Percentiles rank a stretch among this genome's conserved stretches.
Conservation (phyloP, 2,888 invertebrate species). For the Caenorhabditis plicata region DNA sequence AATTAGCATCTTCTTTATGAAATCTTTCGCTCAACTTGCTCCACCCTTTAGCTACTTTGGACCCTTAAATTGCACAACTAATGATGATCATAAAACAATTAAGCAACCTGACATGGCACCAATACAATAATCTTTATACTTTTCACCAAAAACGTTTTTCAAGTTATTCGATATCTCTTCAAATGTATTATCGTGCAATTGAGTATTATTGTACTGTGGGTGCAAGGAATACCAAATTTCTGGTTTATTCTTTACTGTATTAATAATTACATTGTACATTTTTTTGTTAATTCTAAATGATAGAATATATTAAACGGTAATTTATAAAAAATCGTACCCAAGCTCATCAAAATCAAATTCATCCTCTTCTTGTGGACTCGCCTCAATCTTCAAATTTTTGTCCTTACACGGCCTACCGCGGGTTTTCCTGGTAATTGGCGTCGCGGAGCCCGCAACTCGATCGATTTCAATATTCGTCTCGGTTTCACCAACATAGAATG, state of each 20-base stretch:
- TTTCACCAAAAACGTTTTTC: constrained; percentile 4
- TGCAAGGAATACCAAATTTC: constrained; percentile 7
- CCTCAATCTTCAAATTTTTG: neutral
- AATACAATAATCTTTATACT: too few relatives aligned
- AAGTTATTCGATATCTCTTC: constrained; percentile 8
- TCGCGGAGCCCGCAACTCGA: too few relatives aligned
- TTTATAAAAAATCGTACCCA: too few relatives aligned
- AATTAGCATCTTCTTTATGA: constrained; percentile 3
- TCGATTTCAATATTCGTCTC: neutral
- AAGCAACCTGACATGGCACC: too few relatives aligned
- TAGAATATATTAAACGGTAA: too few relatives aligned
- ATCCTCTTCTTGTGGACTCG: neutral
- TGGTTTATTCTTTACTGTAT: constrained; percentile 11
- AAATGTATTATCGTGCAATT: constrained; percentile 1
- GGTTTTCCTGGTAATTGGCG: too few relatives aligned
- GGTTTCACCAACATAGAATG: constrained; percentile 6
- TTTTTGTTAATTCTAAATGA: constrained; percentile 5
- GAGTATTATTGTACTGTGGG: neutral
- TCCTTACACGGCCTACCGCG: too few relatives aligned
- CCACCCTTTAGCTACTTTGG: constrained; percentile 1
- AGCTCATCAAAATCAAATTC: neutral
- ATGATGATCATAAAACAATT: neutral
- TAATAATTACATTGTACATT: constrained; percentile 17
- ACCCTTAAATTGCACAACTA: neutral
- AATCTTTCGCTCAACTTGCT: constrained; percentile 4